A percentile compares a stretch with the other conserved stretches of the same genome.
Evolutionary conservation across 1,140 invertebrate species (phyloP).

Genomic region (Scaptomyza montana): DNA sequence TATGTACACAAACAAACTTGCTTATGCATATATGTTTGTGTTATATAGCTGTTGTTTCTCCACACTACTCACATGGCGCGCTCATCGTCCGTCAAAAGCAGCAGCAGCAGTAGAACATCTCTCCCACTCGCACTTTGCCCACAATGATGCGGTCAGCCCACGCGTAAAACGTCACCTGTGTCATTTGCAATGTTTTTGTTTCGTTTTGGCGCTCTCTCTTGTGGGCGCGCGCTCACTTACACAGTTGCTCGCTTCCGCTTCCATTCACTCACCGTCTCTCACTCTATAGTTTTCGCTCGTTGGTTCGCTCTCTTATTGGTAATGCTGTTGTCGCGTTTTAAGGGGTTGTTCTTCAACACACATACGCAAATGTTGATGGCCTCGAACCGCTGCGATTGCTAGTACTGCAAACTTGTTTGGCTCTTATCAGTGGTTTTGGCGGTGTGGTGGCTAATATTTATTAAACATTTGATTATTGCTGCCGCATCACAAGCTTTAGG

Average conservation of each 20-base stretch:
- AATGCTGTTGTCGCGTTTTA: conserved; percentile 11
- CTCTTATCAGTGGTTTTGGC: conserved; percentile 62
- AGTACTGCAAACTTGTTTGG: neutral
- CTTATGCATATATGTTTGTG: conserved; percentile 1
- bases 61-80: conserved; percentile 45
- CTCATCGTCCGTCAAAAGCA: conserved; percentile 27
- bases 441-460: conserved; percentile 68
- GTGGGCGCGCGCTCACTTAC: neutral
- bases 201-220: conserved; percentile 26
- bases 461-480: conserved; percentile 56
- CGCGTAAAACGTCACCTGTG: conserved; percentile 75
- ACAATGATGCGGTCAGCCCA: conserved; percentile 27
- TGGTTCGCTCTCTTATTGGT: conserved; percentile 10
- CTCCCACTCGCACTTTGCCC: conserved; percentile 1
- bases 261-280: neutral
- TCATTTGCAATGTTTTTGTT: conserved; percentile 78
- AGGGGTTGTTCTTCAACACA: conserved; percentile 25
- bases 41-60: conserved; percentile 18
- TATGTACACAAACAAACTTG: neutral
- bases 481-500: too few relatives aligned
- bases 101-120: conserved; percentile 15
- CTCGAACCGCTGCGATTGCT: conserved; percentile 4
- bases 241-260: conserved; percentile 4
- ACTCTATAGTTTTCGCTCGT: conserved; percentile 10
- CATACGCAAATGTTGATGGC: conserved; percentile 2